Evolutionary conservation across 2,113 vertebrate genomes (phyloP), one percentile per base, ranked within the genome.

Genomic region (Limnothrissa miodon): DNA sequence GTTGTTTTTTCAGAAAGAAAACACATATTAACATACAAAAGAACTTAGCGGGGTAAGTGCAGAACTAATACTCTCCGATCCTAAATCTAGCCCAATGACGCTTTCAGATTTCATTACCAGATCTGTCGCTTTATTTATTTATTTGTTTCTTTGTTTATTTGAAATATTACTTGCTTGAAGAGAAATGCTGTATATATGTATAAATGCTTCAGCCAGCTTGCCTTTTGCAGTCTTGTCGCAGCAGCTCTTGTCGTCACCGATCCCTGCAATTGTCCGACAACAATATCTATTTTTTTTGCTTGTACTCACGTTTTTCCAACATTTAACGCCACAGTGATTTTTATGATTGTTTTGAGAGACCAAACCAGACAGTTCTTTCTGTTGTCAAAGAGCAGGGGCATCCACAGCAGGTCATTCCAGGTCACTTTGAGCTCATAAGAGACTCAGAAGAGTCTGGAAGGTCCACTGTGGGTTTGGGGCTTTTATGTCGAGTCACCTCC

Each of bases 1-100:
- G 90, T 94, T 95, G 93, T 94, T 95, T 93, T 81, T 94, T 90
- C 93, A 95, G 94, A 94, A 94, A 91, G 94, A 95, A 95, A 95
- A 94, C 93, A 89, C 93, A 91, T 93, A 93, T 94, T 94, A 93
- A 94, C 94, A 93, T 94, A 92, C 93, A 92, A 94, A 94, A 92
- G 92, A 93, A 89, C 92, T 94, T 95, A 94, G 92, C 84, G 82
- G 90, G 94, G 93, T 95, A 94, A 94, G 93, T 94, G 90, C 87
- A 92, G 90, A 88, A 90, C 86, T 87, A 93, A 92, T 92, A 91
- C 84, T 80, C n/a, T 78, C 59, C 78, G 86, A 66, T 85, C 59
- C 21, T 33, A 36, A 81, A 86, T 85, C 81, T 74, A 62, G 74
- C 56, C 33, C 42, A 82, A 70, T 70, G 4, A 36, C 44, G 62